phyloP scores from a whole-genome alignment of 2,113 vertebrate species.

The Syngnathus typhle region DNA sequence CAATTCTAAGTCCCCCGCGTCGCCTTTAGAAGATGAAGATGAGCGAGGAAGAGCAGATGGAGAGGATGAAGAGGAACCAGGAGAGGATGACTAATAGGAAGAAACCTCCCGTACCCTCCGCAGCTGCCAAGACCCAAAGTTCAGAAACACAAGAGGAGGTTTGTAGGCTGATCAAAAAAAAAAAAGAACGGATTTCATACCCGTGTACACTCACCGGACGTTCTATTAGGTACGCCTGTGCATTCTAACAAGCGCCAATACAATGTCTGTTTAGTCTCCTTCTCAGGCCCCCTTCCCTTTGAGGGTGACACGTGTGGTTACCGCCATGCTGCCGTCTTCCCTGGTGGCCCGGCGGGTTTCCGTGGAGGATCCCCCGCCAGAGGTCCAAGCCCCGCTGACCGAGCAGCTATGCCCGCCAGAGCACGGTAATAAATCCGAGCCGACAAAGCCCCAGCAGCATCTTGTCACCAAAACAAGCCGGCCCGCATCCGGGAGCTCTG shows the following conservation, averaged over 20 bases:
- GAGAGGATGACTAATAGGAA: slow-evolving; percentile 56
- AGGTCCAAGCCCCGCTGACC: slow-evolving; percentile 50
- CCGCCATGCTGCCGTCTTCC: slow-evolving; percentile 64
- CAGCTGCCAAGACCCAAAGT: slow-evolving; percentile 27
- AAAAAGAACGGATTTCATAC: background rate
- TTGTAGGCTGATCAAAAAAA: background rate
- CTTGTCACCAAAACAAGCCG: slow-evolving; percentile 24
- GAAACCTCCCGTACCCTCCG: slow-evolving; percentile 35
- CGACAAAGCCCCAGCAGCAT: slow-evolving; percentile 8
- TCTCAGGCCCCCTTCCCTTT: slow-evolving; percentile 61
- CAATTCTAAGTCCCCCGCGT: slow-evolving; percentile 13
- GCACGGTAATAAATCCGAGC: slow-evolving; percentile 29
- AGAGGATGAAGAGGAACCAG: slow-evolving; percentile 62
- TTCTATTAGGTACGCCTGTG: no score
- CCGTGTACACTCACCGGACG: no score
- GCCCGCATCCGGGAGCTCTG: slow-evolving; percentile 20
- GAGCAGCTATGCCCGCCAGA: slow-evolving; percentile 39
- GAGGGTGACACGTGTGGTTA: slow-evolving; percentile 67
- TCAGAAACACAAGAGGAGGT: slow-evolving; percentile 56
- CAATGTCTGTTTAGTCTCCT: background rate
- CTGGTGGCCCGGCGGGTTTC: slow-evolving; percentile 68
- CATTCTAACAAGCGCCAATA: no score
- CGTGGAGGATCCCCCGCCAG: slow-evolving; percentile 65
- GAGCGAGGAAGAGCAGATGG: slow-evolving; percentile 66
- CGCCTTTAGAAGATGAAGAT: slow-evolving; percentile 56